Conservation (phyloP, 2,888 invertebrate species). For the Epsilonema sp. region DNA sequence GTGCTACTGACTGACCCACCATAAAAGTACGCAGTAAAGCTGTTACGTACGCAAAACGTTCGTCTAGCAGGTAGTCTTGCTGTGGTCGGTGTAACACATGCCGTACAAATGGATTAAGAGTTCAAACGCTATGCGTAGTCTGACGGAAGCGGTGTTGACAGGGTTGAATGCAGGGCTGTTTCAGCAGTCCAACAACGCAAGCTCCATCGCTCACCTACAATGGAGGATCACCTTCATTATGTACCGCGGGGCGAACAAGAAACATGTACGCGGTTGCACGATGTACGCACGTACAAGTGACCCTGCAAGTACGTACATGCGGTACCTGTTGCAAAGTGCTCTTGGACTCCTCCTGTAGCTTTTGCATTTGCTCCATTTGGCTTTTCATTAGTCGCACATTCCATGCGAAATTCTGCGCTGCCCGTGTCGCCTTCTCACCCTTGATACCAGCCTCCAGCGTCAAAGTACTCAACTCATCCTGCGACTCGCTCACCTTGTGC, state of each 20-base stretch:
- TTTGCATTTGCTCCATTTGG: slow-evolving; percentile 37
- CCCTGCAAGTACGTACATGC: not conserved
- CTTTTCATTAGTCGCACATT: slow-evolving; percentile 39
- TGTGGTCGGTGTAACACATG: no score
- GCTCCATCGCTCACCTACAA: not conserved
- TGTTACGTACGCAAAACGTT: no score
- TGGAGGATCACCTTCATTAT: no score
- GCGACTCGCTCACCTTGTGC: slow-evolving; percentile 28
- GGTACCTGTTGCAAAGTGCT: slow-evolving; percentile 37
- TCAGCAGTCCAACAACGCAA: not conserved
- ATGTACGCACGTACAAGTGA: not conserved
- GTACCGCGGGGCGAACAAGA: no score
- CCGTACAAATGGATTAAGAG: no score
- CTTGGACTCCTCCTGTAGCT: slow-evolving; percentile 36
- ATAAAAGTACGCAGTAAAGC: no score
- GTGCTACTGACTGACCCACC: no score
- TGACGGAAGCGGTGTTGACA: not conserved
- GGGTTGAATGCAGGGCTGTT: not conserved
- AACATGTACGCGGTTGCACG: no score
- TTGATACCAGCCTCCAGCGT: slow-evolving; percentile 34
- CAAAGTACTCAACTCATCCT: slow-evolving; percentile 33
- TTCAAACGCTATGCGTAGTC: no score
- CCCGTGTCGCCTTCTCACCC: slow-evolving; percentile 34
- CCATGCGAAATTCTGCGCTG: slow-evolving; percentile 39
- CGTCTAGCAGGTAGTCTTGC: no score